A percentile compares a stretch with the other conserved stretches of the same genome.
Conservation (phyloP, 2,113 vertebrate genomes). For the Sceloporus undulatus region DNA sequence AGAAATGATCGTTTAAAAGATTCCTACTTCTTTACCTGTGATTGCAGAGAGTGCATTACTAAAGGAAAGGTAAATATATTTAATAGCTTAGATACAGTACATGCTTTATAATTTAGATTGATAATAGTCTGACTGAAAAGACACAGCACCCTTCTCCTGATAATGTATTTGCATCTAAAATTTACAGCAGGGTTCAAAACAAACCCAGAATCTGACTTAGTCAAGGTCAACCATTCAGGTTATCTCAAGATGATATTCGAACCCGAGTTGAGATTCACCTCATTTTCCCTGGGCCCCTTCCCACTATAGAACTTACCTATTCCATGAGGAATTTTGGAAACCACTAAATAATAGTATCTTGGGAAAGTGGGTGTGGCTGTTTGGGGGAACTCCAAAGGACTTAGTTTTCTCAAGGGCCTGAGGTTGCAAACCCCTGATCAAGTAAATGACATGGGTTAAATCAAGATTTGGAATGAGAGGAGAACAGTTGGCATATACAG, state of each 20-base stretch:
- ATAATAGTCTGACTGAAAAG: neutral
- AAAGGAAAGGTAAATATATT: slow-evolving; percentile 82
- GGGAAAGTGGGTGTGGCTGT: no score
- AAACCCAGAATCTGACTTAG: neutral
- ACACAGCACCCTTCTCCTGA: neutral
- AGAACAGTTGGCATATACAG: no score
- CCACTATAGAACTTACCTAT: neutral
- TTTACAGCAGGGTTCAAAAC: neutral
- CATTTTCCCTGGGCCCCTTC: neutral
- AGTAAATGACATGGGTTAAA: no score
- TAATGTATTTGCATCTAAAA: neutral
- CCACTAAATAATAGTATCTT: no score
- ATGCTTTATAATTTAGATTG: neutral
- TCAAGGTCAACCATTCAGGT: neutral
- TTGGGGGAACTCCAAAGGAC: no score
- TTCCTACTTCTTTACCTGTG: slow-evolving; percentile 92
- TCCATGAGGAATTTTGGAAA: no score
- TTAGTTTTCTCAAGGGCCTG: no score
- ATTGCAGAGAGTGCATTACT: slow-evolving; percentile 88
- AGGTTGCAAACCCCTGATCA: no score
- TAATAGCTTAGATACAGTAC: neutral
- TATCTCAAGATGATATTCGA: neutral
- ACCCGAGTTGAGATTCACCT: neutral
- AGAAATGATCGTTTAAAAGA: slow-evolving; percentile 89
- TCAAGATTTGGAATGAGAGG: no score